Base-by-base conservation (phyloP, 2,113 vertebrate species). In the Poicephalus meyeri region DNA sequence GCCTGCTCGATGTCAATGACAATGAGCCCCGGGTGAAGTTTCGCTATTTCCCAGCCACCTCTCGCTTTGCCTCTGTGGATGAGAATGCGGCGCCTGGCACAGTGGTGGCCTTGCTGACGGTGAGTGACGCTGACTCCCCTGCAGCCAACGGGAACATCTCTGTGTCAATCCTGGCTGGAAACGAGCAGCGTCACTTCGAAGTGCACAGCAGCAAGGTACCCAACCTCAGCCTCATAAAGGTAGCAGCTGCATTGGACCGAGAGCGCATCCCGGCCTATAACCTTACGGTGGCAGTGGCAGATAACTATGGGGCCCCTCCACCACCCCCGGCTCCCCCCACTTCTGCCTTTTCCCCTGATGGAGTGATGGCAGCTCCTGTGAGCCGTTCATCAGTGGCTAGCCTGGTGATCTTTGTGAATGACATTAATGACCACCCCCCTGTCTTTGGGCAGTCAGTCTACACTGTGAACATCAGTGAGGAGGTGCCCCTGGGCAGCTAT, bases 211-310 rank as follows among this genome's bases (percentile, higher is more conserved):
- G 99, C n/a, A 99, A 99, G 16, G 99, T 99, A 68, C 99, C 99
- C 33, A 99, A 99, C 95, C 97, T 99, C 55, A 99, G 99, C 95
- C 98, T 99, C 33, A 99, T 99, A 88, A 99, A 99, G 96, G 99
- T 99, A 80, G 99, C 99, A 24, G 99, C 99, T 1, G 98, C 99
- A 7, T 95, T 99, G 72, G 99, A 99, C 97, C 97, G 99, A 14
- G 99, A 99, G 87, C 98, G 99, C 42, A 99, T 99, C 70, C 99
- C 99, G 1, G 99, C 99, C 2, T 99, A 99, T 93, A 99, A 99
- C 97, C 98, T 99, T n/a, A 99, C 99, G 0, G 99, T 99, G 55
- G 99, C 99, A 0, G 99, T 99, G 85, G 99, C 99, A 0, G 99
- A 99, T 95, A 99, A 99, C 46, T 93, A 93, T 0, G 97, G 98